Evolutionary conservation across 2,888 invertebrate species (phyloP), one percentile per base, ranked within the genome.

Genomic region (Serrognathus titanus): DNA sequence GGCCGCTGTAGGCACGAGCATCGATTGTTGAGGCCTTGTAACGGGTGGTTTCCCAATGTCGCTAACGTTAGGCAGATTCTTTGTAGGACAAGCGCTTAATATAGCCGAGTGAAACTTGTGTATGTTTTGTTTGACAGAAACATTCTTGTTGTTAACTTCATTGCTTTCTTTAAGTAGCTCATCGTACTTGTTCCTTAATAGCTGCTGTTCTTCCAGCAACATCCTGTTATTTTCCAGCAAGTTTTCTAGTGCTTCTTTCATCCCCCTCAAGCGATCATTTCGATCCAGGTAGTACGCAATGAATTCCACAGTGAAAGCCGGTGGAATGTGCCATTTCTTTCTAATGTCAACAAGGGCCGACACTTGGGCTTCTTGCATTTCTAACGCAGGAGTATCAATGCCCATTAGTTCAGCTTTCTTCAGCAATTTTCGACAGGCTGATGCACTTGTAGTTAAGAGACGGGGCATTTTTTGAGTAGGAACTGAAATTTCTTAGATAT

Each of bases 391-490:
- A 0, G 90, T 90, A 74, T 94, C 91, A 0, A 96, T 86, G 2
- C 95, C 95, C 90, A 95, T 93, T 38, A 94, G 82, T 71, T 91
- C 90, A 0, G 95, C 94, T 76, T 97, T 97, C 62, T 84, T 84
- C 58, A 90, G 80, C 54, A 97, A 82, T 64, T 88, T 86, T 10
- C 88, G 84, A 77, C 93, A 90, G 0, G 94, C 94, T 0, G 93
- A 91, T 0, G 97, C 93, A 63, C 93, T 92, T 8, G 96, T 95
- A 38, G 92, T 93, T 53, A 97, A 76, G 67, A 94, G 80, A 5
- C 97, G 83, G 0, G 95, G 92, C 89, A 96, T 92, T 79, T 96
- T 97, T 75, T 96, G 94, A 0, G 94, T 94, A 0, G 95, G 96
- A 43, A 94, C 94, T 93, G 68, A 31, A 31, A 31, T 31, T 31